Evolutionary conservation across 2,888 invertebrate genomes (phyloP), one percentile per base, ranked within the genome.

Genomic region (Lithophane socia): DNA sequence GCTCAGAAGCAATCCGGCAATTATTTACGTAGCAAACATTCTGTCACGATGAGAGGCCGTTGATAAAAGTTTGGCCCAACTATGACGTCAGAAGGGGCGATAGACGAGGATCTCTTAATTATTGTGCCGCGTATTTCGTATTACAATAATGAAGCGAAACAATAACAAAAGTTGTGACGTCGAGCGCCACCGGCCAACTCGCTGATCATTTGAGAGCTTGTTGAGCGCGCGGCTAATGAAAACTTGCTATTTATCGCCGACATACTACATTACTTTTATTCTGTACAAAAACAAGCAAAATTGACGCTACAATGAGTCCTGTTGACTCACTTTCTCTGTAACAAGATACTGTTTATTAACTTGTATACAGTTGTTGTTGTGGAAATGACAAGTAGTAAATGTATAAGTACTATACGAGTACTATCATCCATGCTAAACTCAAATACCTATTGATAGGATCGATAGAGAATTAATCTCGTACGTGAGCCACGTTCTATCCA

Each of bases 61-160:
- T 92, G 94, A 95, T 94, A 94, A 93, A 95, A 96, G 92, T 95
- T 95, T 93, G 84, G 89, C 88, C 90, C 85, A 94, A 94, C 94
- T 95, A 94, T 94, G 91, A 94, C 94, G 92, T 94, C 94, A 93
- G 92, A 92, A 90, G 92, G 92, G 94, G 94, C 95, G 92, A 93
- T 94, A 94, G 94, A 92, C 92, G 91, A 92, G 94, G 92, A 95
- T 94, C 95, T 95, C 96, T 96, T 96, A 96, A 96, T 96, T 96
- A 96, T 94, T 93, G 92, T 92, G 93, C 93, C 93, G 92, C 94
- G 94, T 95, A 96, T 95, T 96, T 95, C 94, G 94, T 95, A 96
- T 96, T 95, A 96, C 95, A 96, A 95, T 96, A 96, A 96, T 96
- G 95, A 96, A 96, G 94, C 92, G 94, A 94, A 96, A 96, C 95